phyloP scores from a whole-genome alignment of 2,113 vertebrate genomes.

The Vireo altiloquus region DNA sequence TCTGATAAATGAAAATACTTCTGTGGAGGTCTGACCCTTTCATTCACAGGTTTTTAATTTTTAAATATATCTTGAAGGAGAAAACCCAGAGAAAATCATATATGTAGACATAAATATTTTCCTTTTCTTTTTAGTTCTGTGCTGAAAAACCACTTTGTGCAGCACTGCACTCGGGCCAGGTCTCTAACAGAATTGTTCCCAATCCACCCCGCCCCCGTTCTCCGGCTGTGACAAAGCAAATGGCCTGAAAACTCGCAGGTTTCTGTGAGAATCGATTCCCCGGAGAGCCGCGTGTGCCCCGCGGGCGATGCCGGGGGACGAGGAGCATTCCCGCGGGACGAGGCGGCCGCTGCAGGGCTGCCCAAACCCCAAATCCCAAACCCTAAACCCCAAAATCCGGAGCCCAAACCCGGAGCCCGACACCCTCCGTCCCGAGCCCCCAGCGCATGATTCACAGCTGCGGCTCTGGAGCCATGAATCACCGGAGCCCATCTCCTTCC shows the following conservation, averaged over 20 bases:
- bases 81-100: rapidly evolving
- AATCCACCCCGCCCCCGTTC: background rate
- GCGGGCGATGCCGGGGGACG: background rate
- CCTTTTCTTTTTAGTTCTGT: background rate
- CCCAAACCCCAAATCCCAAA: background rate
- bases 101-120: background rate
- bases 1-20: background rate
- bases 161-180: background rate
- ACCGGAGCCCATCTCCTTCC: conserved; percentile 67
- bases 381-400: background rate
- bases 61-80: background rate
- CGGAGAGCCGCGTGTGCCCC: rapidly evolving
- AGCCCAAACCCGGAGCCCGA: background rate
- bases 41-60: background rate
- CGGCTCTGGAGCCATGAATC: conserved; percentile 63
- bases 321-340: background rate
- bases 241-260: background rate
- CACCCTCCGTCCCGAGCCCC: background rate
- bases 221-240: background rate
- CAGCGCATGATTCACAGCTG: conserved; percentile 66
- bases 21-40: background rate
- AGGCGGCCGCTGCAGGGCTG: background rate
- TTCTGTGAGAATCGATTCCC: background rate
- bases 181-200: background rate
- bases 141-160: background rate